Percentiles rank a stretch among this genome's conserved stretches.
phyloP scores from a whole-genome alignment of 2,888 invertebrate species.

The Agrotis ipsilon region DNA sequence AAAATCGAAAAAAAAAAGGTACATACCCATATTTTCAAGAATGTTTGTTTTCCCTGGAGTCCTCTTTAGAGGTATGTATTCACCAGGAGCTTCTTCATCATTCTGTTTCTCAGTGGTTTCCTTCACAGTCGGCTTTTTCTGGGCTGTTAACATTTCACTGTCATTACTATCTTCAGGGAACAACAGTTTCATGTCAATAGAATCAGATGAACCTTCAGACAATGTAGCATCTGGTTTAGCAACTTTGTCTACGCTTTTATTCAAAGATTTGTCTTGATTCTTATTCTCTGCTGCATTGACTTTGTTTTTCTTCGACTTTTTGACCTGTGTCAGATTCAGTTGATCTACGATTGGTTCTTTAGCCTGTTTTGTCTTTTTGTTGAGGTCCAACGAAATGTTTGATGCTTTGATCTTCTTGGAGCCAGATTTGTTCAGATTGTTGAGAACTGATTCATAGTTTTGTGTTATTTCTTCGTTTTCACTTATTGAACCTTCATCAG shows the following conservation, averaged over 20 bases:
- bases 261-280: conserved; percentile 50
- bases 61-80: conserved; percentile 79
- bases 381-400: conserved; percentile 79
- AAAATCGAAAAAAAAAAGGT: conserved; percentile 4
- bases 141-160: conserved; percentile 61
- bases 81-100: conserved; percentile 53
- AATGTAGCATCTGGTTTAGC: conserved; percentile 40
- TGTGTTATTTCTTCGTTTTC: conserved; percentile 83
- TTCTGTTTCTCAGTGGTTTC: conserved; percentile 42
- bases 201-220: conserved; percentile 77
- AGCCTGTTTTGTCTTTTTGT: conserved; percentile 73
- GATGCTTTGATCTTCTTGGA: conserved; percentile 70
- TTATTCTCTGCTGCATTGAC: conserved; percentile 33
- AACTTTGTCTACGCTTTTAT: conserved; percentile 32
- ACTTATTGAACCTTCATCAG: conserved; percentile 71
- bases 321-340: conserved; percentile 82
- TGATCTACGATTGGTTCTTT: conserved; percentile 79
- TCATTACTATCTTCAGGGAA: conserved; percentile 85
- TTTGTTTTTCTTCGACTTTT: conserved; percentile 68
- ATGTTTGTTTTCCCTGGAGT: conserved; percentile 79
- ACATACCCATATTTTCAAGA: conserved; percentile 71
- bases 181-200: conserved; percentile 81
- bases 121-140: conserved; percentile 13
- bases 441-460: conserved; percentile 82
- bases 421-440: conserved; percentile 73